Evolutionary conservation across 1,140 invertebrate genomes (phyloP).

Genomic region (Heliconius hewitsoni): DNA sequence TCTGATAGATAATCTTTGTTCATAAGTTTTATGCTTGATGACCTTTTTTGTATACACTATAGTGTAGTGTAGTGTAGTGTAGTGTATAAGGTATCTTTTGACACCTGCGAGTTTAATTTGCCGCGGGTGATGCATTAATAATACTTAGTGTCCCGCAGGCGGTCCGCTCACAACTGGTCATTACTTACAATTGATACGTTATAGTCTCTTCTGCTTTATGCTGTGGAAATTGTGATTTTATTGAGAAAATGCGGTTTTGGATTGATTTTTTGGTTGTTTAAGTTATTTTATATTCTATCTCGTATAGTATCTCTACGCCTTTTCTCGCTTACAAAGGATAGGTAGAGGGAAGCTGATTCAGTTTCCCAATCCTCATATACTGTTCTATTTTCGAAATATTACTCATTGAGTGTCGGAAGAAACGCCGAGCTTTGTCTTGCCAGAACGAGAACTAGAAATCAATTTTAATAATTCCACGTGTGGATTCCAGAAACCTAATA

Average conservation of each 20-base stretch:
- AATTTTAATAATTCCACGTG: background rate
- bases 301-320: too few species aligned
- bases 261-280: background rate
- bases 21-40: slow-evolving; percentile 63
- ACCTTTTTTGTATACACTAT: slow-evolving; percentile 70
- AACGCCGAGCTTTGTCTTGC: background rate
- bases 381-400: background rate
- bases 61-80: slow-evolving; percentile 37
- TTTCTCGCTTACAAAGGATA: too few species aligned
- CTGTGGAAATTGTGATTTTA: background rate
- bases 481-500: too few species aligned
- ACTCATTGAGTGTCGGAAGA: background rate
- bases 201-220: slow-evolving; percentile 33
- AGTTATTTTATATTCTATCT: too few species aligned
- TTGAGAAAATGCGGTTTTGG: background rate
- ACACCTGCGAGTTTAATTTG: slow-evolving; percentile 73
- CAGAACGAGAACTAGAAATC: background rate
- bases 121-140: slow-evolving; percentile 65
- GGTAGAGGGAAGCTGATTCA: too few species aligned
- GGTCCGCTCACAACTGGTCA: slow-evolving; percentile 48
- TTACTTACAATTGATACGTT: slow-evolving; percentile 68
- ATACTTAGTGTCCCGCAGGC: slow-evolving; percentile 59
- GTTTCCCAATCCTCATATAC: background rate
- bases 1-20: slow-evolving; percentile 53
- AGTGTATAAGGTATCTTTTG: slow-evolving; percentile 56